Evolutionary conservation across 2,113 vertebrate genomes (phyloP).

Genomic region (Steatornis caripensis): DNA sequence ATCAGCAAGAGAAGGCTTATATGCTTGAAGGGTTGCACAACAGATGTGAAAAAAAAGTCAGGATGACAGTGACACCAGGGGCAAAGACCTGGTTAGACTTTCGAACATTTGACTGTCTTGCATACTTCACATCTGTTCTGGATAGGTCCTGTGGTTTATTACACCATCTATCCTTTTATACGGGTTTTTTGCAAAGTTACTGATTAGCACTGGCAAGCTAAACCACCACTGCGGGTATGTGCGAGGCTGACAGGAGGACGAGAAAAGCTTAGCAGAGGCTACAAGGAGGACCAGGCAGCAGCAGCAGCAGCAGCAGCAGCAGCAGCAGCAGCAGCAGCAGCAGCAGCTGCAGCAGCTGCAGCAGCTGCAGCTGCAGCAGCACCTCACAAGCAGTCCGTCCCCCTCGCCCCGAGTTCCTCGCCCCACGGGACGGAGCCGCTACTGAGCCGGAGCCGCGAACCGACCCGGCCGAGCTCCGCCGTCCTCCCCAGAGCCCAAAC

Average conservation of each 20-base stretch:
- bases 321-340: too few species aligned
- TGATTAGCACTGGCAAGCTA: not conserved
- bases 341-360: too few species aligned
- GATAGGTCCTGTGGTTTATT: not conserved
- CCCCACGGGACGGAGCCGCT: not conserved
- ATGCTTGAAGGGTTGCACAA: not conserved
- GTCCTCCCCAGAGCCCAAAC: not conserved
- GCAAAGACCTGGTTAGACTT: not conserved
- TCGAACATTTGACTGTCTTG: not conserved
- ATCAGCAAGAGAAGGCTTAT: not conserved
- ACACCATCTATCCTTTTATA: not conserved
- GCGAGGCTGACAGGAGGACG: not conserved
- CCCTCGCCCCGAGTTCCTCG: too few species aligned
- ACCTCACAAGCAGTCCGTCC: accelerated
- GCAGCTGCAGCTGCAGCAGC: too few species aligned
- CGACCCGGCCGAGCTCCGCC: not conserved
- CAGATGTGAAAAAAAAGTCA: not conserved
- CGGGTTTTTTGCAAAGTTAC: not conserved
- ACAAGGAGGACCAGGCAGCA: not conserved
- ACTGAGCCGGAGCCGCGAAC: not conserved
- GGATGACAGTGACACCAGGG: not conserved
- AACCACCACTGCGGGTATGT: accelerated
- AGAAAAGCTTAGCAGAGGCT: not conserved
- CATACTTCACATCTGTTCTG: not conserved
- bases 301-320: too few species aligned